phyloP scores from a whole-genome alignment of 2,888 invertebrate genomes.

The Cerastis leucographa region DNA sequence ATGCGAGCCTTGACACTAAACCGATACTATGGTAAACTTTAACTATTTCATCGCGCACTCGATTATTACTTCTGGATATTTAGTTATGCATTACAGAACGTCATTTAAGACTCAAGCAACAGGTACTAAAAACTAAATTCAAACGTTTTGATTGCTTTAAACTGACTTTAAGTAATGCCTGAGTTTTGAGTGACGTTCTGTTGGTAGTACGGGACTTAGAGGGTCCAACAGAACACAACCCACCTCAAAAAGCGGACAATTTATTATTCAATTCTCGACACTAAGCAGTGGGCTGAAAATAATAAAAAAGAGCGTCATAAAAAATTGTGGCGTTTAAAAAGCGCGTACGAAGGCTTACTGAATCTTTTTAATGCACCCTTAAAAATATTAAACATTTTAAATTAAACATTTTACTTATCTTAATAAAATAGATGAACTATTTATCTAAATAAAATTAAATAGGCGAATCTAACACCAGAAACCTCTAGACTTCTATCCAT shows the following conservation, averaged over 20 bases:
- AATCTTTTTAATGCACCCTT: neutral
- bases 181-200: neutral
- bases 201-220: neutral
- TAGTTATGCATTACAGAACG: neutral
- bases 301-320: neutral
- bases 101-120: neutral
- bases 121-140: neutral
- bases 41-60: neutral
- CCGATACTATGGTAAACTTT: neutral
- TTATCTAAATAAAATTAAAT: neutral
- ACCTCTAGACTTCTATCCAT: neutral
- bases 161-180: neutral
- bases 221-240: neutral
- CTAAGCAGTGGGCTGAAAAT: neutral
- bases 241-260: neutral
- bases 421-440: too few species aligned
- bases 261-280: neutral
- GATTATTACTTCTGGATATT: neutral
- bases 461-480: neutral
- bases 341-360: neutral
- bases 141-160: neutral
- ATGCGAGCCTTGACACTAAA: too few species aligned
- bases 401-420: neutral
- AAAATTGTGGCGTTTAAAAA: neutral
- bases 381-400: too few species aligned